Base-by-base conservation (phyloP, 2,113 vertebrate genomes). In the Electrona antarctica region DNA sequence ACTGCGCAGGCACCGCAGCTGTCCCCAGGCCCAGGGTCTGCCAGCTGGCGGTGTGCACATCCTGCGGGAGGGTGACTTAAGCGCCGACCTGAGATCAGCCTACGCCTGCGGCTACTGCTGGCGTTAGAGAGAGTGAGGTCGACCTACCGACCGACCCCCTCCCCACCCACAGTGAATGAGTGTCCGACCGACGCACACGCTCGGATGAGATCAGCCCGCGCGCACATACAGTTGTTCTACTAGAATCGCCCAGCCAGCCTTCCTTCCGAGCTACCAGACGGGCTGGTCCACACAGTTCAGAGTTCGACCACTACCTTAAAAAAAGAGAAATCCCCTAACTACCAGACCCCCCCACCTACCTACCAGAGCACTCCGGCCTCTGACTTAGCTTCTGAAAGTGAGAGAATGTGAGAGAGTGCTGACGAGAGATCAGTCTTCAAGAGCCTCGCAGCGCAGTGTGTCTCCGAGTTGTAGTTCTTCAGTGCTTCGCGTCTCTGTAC, bases 381-480 rank as follows among this genome's bases (percentile, higher is more conserved):
- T 89, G 88, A 82, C 89, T 92, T 93, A 93, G 91, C 92, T 93
- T 92, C 92, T 93, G 90, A 92, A 85, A 88, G 92, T 88, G 91
- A 89, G 87, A 87, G 85, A 87, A 82, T 71, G 73, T 85, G 80
- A 78, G 60, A 87, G 77, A 79, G 77, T 69, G 89, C 92, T 92
- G 91, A 91, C 90, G 91, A 92, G 92, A 92, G 92, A 92, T 93
- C 91, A 93, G 91, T 88, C 93, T 93, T 91, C 93, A 93, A 93
- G 93, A 93, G 85, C 87, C 85, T 91, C 88, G 88, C 85, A 87
- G 83, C 87, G 87, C 87, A 87, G 88, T 93, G 90, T 92, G 87
- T 91, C 92, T 91, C 67, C 92, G 54, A 92, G 92, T 93, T 93
- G 90, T 93, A 92, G 91, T 91, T 88, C 90, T 87, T 85, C 88